Base-by-base conservation (phyloP, 2,888 invertebrate genomes). In the Petrolisthes cinctipes region DNA sequence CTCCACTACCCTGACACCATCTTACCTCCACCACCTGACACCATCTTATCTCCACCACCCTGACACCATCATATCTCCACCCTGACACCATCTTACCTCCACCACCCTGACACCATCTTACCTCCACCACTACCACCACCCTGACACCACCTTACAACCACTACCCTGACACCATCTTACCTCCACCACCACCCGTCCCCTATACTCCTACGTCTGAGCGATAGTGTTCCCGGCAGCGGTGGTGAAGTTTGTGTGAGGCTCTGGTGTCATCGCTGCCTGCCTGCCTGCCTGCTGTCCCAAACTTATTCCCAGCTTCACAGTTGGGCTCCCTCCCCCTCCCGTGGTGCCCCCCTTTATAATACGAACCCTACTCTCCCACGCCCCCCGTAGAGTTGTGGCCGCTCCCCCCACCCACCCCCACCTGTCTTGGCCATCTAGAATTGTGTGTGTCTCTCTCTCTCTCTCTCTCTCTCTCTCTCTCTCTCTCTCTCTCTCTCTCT, bases 181-280 rank as follows among this genome's bases (percentile, higher is more conserved):
- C n/a, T n/a, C n/a, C n/a, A 11, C 5, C n/a, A 11, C n/a, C n/a
- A 71, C 71, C 71, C n/a, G 5, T 5, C 71, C 9, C 57, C 61
- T 2, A 17, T 81, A 20, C 23, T 61, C 61, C 57, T 11, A 20
- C 23, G 5, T 11, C 37, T 57, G 4, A 6, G 4, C 23, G 14
- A 17, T 5, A 75, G 7, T 75, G 14, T 6, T 61, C 14, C 20
- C 17, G 37, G 9, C 11, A 23, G 75, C 82, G n/a, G n/a, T n/a
- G n/a, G n/a, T n/a, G n/a, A n/a, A n/a, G n/a, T n/a, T n/a, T n/a
- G n/a, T n/a, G n/a, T n/a, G n/a, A n/a, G n/a, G n/a, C n/a, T n/a
- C n/a, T n/a, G n/a, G n/a, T n/a, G n/a, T n/a, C n/a, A 71, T 71
- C 66, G 81, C 20, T 66, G 23, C 81, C 9, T 56, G 23, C 56